Evolutionary conservation across 2,797 vertebrate genomes (phyloP).

Genomic region (Aphelocoma californica): DNA sequence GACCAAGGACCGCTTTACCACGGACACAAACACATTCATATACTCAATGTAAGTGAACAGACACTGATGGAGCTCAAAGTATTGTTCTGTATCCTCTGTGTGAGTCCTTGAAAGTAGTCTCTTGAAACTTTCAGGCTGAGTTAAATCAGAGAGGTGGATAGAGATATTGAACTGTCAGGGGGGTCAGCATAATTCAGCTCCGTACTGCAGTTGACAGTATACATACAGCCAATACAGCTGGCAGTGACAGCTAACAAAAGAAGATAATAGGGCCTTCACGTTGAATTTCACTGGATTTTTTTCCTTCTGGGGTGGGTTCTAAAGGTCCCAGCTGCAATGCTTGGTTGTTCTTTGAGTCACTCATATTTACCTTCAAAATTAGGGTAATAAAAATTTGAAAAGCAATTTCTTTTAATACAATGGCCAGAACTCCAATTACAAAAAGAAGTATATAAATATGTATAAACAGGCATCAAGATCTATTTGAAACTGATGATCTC

Average conservation of each 20-base stretch:
- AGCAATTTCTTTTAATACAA: not conserved
- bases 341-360: not conserved
- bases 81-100: rapidly evolving
- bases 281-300: not conserved
- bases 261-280: not conserved
- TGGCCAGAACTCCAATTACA: not conserved
- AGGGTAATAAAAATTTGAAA: not conserved
- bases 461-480: not conserved
- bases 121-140: not conserved
- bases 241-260: not conserved
- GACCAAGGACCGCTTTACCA: not conserved
- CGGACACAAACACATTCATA: not conserved
- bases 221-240: not conserved
- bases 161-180: not conserved
- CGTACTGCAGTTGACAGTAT: not conserved
- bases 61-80: not conserved
- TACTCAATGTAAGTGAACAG: not conserved
- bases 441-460: not conserved
- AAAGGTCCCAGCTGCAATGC: not conserved
- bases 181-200: not conserved
- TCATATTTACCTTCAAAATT: not conserved
- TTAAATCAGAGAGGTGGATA: not conserved
- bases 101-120: not conserved
- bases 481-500: not conserved
- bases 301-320: not conserved